Conservation (phyloP, 2,888 invertebrate genomes). For the Lingula anatina region DNA sequence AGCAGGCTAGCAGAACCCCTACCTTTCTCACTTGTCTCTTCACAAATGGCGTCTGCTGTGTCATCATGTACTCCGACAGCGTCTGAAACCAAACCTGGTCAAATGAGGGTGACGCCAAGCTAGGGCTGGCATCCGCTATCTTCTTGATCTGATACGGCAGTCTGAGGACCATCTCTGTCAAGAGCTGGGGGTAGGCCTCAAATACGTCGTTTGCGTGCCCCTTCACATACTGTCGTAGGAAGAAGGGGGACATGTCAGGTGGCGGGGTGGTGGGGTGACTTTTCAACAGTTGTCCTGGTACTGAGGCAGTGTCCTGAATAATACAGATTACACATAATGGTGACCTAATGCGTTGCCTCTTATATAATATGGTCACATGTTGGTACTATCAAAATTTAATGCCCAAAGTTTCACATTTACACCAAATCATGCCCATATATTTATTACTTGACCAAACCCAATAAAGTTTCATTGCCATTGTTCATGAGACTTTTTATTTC, state of each 20-base stretch:
- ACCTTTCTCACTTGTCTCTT: conserved; percentile 77
- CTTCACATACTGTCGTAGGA: conserved; percentile 78
- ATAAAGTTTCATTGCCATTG: too few species aligned
- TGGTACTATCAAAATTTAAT: too few species aligned
- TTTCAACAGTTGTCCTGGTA: conserved; percentile 68
- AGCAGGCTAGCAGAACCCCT: too few species aligned
- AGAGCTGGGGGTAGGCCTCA: conserved; percentile 85
- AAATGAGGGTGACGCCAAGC: conserved; percentile 32
- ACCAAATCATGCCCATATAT: too few species aligned
- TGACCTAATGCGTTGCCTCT: too few species aligned
- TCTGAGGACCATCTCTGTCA: conserved; percentile 90
- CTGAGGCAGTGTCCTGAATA: conserved; percentile 30
- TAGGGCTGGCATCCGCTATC: conserved; percentile 38
- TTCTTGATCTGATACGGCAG: conserved; percentile 75
- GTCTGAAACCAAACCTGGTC: conserved; percentile 42
- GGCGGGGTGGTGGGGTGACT: conserved; percentile 68
- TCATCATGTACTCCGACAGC: conserved; percentile 75
- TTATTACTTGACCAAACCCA: too few species aligned
- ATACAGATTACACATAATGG: too few species aligned
- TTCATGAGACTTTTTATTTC: too few species aligned
- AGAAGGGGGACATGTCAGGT: conserved; percentile 94
- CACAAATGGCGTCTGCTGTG: conserved; percentile 81
- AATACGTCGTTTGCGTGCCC: conserved; percentile 88
- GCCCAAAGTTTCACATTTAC: too few species aligned
- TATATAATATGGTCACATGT: too few species aligned